A percentile compares a stretch with the other conserved stretches of the same genome.
Evolutionary conservation across 2,113 vertebrate species (phyloP).

Genomic region (Rhabdornis inornatus): DNA sequence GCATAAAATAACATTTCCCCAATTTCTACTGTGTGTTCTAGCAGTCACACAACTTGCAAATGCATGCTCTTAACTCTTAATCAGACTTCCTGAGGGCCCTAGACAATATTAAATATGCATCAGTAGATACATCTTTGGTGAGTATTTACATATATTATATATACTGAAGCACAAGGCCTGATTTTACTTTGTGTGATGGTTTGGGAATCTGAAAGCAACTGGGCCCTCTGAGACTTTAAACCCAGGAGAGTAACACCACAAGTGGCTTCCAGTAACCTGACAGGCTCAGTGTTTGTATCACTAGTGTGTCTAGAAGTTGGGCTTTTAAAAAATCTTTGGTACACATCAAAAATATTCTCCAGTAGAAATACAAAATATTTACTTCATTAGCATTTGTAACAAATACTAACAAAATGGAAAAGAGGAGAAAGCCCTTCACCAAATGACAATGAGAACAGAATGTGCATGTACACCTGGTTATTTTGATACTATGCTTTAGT

Average conservation of each 20-base stretch:
- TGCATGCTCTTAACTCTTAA: background rate
- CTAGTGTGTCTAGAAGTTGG: background rate
- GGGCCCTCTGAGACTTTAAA: background rate
- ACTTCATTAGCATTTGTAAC: background rate
- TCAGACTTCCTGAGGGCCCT: background rate
- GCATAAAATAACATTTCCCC: background rate
- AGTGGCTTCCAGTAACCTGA: background rate
- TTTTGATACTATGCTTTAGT: background rate
- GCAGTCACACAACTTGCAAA: background rate
- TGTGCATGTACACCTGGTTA: accelerated
- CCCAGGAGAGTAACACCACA: background rate
- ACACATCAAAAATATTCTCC: background rate
- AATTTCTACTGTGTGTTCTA: background rate
- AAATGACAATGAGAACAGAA: background rate
- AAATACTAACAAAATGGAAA: background rate
- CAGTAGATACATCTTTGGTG: background rate
- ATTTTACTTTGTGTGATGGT: background rate
- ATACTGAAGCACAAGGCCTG: background rate
- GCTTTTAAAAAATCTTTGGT: accelerated
- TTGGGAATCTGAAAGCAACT: background rate
- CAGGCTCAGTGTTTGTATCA: background rate
- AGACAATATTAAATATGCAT: background rate
- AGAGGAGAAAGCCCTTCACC: background rate
- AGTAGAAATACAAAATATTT: background rate
- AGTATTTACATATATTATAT: background rate